Evolutionary conservation across 2,797 vertebrate species (phyloP), one percentile per base, ranked within the genome.

Genomic region (Echeneis naucrates): DNA sequence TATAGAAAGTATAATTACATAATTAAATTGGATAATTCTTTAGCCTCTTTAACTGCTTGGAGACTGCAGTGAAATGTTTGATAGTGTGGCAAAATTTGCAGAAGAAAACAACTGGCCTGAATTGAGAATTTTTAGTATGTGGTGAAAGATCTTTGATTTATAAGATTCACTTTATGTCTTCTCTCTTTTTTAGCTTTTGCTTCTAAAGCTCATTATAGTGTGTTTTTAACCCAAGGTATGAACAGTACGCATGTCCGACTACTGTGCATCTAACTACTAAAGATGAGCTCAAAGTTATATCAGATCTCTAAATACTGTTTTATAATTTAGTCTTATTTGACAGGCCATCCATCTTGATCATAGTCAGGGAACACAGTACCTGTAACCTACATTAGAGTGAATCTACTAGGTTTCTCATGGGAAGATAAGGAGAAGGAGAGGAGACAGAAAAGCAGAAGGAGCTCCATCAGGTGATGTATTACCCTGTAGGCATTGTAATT

Each of bases 401-500:
- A 75, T 75, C 73, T 70, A 71, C 66, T 27, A 30, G 54, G 67
- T 75, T 72, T 92, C 84, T 89, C 85, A 72, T 71, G 68, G 78
- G 80, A 77, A 82, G 78, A 86, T 75, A 82, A 81, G 72, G 77
- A 72, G 83, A 82, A 87, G 71, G 68, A 75, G 69, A 87, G 78
- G 75, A 75, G 77, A 79, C 80, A 84, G 74, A 84, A 72, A 83
- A 77, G 81, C 84, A 88, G 65, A 83, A 85, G 86, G 82, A 89
- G 87, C 90, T 91, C 90, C 86, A 91, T 90, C 84, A 89, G 92
- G 87, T 90, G 93, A 95, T 95, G 89, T 93, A 93, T 94, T 91
- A 93, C 91, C 94, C 93, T 91, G 84, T 78, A 92, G 88, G 87
- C 86, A 90, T 94, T 91, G 91, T 91, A 92, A 92, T 96, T 94